Evolutionary conservation across 2,888 invertebrate species (phyloP), one percentile per base, ranked within the genome.

Genomic region (Macaria liturata): DNA sequence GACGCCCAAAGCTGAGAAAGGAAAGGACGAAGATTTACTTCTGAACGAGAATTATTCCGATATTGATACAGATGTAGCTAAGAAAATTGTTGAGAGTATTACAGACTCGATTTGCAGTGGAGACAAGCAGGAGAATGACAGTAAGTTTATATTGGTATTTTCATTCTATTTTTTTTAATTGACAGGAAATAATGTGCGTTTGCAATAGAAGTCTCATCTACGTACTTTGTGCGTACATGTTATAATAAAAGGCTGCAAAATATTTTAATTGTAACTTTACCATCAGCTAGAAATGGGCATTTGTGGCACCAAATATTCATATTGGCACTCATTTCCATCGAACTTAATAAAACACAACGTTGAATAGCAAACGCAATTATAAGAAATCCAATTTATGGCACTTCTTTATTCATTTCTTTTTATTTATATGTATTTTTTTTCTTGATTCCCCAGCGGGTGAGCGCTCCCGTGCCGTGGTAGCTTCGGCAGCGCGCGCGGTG

Each of bases 31-130:
- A 8, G 90, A 91, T 45, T 68, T 89, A 58, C 68, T 91, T 56
- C 68, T 90, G 53, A 88, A 88, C 71, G 91, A 91, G 59, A 89
- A 86, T 67, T 91, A 91, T 69, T 88, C 92, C 7, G 92, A 93
- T 63, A 91, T 95, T 61, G 95, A 95, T 74, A 95, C 96, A 4
- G 97, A 97, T 72, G 97, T 97, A 69, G 97, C 97, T 4, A 98
- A 98, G 84, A 97, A 97, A 87, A 96, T 98, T 65, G 97, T 98
- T 2, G 97, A 98, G 80, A 96, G 96, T 70, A 95, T 97, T 50
- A 97, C 96, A 0, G 97, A 96, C 72, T 95, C 94, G 0, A 94
- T 95, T 63, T 94, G 94, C 43, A 94, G 94, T 56, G 95, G 97
- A 45, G 97, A 96, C 9, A 67, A 95, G 78, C 84, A 86, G 76